These are phyloP conservation scores for Bombus balteatus DNA, from an alignment of 1,140 invertebrate genomes.

Conservation along the genomic window DNA sequence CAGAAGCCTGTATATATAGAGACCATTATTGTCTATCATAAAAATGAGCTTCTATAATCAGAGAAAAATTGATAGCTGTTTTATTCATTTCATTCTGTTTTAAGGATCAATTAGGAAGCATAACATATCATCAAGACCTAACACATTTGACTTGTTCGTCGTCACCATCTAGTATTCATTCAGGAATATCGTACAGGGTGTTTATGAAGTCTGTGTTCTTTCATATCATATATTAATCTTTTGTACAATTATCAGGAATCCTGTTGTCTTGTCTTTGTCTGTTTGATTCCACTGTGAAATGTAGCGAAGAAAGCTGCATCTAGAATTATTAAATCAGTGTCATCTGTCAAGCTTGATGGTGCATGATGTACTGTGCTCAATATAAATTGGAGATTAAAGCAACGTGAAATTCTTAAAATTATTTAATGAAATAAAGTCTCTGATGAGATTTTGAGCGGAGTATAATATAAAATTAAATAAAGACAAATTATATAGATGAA, in stretches of 20 bases:
- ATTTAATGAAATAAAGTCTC: not conserved
- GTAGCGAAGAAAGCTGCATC: not conserved
- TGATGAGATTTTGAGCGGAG: not conserved
- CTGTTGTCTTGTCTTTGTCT: not conserved
- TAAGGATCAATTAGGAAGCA: not conserved
- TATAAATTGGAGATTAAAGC: not conserved
- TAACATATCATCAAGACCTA: not conserved
- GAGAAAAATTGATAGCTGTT: not conserved
- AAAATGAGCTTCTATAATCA: no score
- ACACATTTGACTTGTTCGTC: not conserved
- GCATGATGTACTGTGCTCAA: no score
- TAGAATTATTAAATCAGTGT: not conserved
- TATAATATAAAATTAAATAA: no score
- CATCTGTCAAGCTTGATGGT: no score
- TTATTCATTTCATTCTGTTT: not conserved
- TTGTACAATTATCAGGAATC: not conserved
- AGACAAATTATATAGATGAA: not conserved
- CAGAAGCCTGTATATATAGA: not conserved
- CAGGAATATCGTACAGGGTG: conserved; percentile 24
- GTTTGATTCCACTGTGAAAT: not conserved
- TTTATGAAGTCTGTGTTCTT: conserved; percentile 6
- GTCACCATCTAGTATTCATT: not conserved
- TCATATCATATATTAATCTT: not conserved
- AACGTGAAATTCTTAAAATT: no score
- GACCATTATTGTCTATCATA: no score